Conservation (phyloP, 2,888 invertebrate species). For the Drosophila histrio region DNA sequence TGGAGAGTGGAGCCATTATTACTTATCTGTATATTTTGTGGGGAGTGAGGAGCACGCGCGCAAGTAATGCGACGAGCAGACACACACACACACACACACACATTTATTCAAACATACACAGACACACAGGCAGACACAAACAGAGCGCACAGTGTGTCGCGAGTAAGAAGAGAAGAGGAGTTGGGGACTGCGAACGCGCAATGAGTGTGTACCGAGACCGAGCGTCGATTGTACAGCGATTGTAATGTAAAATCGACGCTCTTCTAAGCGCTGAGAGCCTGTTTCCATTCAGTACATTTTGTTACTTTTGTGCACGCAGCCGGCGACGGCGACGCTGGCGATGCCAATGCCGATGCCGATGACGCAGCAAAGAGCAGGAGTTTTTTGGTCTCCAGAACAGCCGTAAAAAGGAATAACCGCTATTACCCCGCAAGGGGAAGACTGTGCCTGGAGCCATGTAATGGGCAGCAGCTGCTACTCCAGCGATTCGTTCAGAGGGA, state of each 20-base stretch:
- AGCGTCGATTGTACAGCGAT: conserved; percentile 65
- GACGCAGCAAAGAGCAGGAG: conserved; percentile 49
- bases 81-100: conserved; percentile 29
- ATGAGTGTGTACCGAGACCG: conserved; percentile 75
- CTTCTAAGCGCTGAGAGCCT: conserved; percentile 81
- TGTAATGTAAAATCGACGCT: conserved; percentile 83
- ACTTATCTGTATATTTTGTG: conserved; percentile 46
- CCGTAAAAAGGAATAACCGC: conserved; percentile 12
- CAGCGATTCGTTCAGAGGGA: conserved; percentile 7
- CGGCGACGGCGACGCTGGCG: conserved; percentile 46
- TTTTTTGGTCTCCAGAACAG: conserved; percentile 10
- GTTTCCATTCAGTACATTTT: conserved; percentile 84
- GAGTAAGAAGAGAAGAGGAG: conserved; percentile 8
- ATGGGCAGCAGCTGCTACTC: conserved; percentile 22
- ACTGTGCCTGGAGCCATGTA: conserved; percentile 21
- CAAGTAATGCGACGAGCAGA: conserved; percentile 59
- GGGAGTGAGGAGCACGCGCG: conserved; percentile 48
- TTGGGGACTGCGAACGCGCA: conserved; percentile 58
- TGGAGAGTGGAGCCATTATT: conserved; percentile 61
- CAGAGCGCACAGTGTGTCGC: conserved; percentile 29
- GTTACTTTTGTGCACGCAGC: conserved; percentile 83
- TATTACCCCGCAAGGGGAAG: neutral
- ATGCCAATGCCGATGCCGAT: conserved; percentile 44
- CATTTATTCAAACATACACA: conserved; percentile 10
- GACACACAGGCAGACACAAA: conserved; percentile 13